Conservation (phyloP, 2,797 vertebrate genomes). For the Artibeus lituratus region DNA sequence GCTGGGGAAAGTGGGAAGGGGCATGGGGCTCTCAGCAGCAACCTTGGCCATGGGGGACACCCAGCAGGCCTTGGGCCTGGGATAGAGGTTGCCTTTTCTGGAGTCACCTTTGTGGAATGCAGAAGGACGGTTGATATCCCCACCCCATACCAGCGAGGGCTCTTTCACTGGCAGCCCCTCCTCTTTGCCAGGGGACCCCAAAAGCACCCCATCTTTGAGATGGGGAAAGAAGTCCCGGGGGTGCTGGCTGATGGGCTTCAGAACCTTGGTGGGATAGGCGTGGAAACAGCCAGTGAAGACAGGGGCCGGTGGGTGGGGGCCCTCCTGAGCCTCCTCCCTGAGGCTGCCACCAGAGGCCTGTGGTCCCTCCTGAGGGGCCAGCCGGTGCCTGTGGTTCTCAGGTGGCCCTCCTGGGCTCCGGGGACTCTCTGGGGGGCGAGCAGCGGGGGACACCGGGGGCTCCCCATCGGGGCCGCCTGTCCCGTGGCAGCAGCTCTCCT, state of each 20-base stretch:
- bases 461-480: constrained; percentile 67
- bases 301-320: constrained; percentile 78
- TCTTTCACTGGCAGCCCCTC: constrained; percentile 5
- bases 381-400: neutral
- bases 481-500: constrained; percentile 68
- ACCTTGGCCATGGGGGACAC: constrained; percentile 84
- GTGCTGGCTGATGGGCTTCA: constrained; percentile 62
- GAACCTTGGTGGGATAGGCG: constrained; percentile 56
- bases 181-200: constrained; percentile 35
- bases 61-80: constrained; percentile 81
- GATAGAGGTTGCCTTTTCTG: constrained; percentile 33
- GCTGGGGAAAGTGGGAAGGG: neutral
- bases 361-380: constrained; percentile 32
- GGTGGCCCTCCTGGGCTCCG: neutral
- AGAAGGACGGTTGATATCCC: constrained; percentile 54
- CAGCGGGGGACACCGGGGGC: constrained; percentile 77
- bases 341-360: constrained; percentile 56
- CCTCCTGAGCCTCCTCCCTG: constrained; percentile 71
- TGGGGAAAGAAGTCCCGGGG: constrained; percentile 72
- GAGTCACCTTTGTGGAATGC: constrained; percentile 66
- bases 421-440: constrained; percentile 63
- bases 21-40: constrained; percentile 73
- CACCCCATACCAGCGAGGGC: constrained; percentile 69
- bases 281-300: constrained; percentile 79
- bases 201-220: constrained; percentile 66